These are phyloP conservation scores for Pleuronectes platessa DNA, from an alignment of 2,113 vertebrate species.

Conservation along the genomic window DNA sequence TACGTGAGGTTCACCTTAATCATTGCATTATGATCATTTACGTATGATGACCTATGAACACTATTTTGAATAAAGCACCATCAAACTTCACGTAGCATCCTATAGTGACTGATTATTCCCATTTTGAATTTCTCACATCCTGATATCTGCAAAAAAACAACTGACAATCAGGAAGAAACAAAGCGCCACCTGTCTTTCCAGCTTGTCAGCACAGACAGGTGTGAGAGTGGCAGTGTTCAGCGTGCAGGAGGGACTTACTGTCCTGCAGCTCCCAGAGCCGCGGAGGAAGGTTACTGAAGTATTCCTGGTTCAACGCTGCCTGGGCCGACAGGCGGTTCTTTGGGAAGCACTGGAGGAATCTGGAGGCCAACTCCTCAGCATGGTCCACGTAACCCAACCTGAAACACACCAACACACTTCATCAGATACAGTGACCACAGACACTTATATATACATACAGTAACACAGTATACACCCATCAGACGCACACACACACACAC, in stretches of 20 bases:
- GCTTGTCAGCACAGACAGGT: too few species aligned
- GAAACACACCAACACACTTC: slow-evolving; percentile 35
- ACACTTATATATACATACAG: not conserved
- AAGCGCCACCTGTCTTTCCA: too few species aligned
- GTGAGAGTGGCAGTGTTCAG: not conserved
- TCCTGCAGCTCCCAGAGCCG: slow-evolving; percentile 95
- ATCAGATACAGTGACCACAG: slow-evolving; percentile 16
- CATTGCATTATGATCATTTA: too few species aligned
- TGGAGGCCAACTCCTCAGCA: slow-evolving; percentile 94
- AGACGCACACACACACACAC: not conserved
- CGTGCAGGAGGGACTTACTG: slow-evolving; percentile 84
- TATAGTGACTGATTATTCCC: too few species aligned
- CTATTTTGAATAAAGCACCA: too few species aligned
- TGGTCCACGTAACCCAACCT: slow-evolving; percentile 94
- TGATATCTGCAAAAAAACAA: too few species aligned
- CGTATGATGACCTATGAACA: too few species aligned
- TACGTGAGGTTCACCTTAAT: too few species aligned
- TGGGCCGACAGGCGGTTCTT: slow-evolving; percentile 96
- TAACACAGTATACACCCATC: not conserved
- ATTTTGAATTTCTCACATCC: too few species aligned
- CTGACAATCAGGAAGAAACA: not conserved
- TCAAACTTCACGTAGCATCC: too few species aligned
- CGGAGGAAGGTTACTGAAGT: slow-evolving; percentile 95
- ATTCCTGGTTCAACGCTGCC: slow-evolving; percentile 92
- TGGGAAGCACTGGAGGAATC: slow-evolving; percentile 97